phyloP scores from a whole-genome alignment of 2,797 vertebrate genomes.

The Clarias platycephalus region DNA sequence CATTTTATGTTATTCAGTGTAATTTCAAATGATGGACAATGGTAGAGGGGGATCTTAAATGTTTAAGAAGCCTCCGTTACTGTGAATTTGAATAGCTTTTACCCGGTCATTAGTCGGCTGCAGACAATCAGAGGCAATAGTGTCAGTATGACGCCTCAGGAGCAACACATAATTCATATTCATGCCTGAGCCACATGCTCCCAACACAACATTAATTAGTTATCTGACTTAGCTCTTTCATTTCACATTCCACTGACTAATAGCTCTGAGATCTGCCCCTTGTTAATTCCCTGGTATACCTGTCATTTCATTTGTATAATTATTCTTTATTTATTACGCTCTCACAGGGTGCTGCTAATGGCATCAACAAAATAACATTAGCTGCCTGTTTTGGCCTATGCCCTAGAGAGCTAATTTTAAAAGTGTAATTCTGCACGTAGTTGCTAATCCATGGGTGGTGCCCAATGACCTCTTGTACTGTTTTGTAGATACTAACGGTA shows the following conservation, averaged over 20 bases:
- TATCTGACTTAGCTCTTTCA: constrained; percentile 52
- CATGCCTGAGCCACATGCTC: constrained; percentile 39
- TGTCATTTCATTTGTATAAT: constrained; percentile 56
- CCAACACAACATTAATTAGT: constrained; percentile 50
- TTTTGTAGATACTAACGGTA: background rate
- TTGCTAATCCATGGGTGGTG: background rate
- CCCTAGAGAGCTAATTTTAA: background rate
- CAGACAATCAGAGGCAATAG: constrained; percentile 14
- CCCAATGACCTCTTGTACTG: background rate
- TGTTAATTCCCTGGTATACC: constrained; percentile 48
- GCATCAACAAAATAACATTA: constrained; percentile 43
- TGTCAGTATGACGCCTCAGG: constrained; percentile 28
- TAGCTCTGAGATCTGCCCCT: constrained; percentile 47
- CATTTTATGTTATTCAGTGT: background rate
- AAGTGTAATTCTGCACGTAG: background rate
- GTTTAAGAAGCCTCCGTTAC: background rate
- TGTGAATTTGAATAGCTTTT: background rate
- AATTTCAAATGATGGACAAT: background rate
- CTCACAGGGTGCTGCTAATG: constrained; percentile 40
- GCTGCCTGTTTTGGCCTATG: background rate
- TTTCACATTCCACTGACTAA: constrained; percentile 55
- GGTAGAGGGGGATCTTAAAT: background rate
- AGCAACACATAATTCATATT: constrained; percentile 44
- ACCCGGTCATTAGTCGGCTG: constrained; percentile 24
- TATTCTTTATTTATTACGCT: constrained; percentile 53